Conservation (phyloP, 2,113 vertebrate species). For the Edolisoma coerulescens region DNA sequence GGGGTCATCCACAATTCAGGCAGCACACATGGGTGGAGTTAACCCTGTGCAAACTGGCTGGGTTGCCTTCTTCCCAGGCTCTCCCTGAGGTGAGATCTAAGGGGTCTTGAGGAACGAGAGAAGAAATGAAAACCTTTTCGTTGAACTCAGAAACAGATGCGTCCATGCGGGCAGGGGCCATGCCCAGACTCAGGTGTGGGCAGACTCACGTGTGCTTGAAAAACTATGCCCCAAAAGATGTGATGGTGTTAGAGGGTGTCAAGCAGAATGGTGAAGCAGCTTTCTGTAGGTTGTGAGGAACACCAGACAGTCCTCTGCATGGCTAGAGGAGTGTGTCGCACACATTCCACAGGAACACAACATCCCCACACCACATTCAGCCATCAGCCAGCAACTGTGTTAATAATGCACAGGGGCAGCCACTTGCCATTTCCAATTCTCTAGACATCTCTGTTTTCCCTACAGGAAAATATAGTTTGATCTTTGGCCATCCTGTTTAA, state of each 20-base stretch:
- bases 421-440: background rate
- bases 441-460: background rate
- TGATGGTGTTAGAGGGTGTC: background rate
- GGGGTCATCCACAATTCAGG: background rate
- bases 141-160: background rate
- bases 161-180: rapidly evolving
- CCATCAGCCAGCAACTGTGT: rapidly evolving
- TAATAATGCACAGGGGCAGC: background rate
- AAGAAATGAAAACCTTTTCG: background rate
- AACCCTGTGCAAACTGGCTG: background rate
- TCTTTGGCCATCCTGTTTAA: background rate
- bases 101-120: background rate
- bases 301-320: background rate
- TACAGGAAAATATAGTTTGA: background rate
- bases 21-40: background rate
- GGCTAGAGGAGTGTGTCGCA: background rate
- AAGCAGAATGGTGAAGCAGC: background rate
- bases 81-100: background rate
- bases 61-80: background rate
- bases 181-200: background rate
- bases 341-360: background rate
- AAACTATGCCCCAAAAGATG: background rate
- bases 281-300: background rate
- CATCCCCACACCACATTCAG: background rate
- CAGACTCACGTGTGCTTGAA: background rate